Evolutionary conservation across 2,113 vertebrate genomes (phyloP).

Genomic region (Beaufortia kweichowensis): DNA sequence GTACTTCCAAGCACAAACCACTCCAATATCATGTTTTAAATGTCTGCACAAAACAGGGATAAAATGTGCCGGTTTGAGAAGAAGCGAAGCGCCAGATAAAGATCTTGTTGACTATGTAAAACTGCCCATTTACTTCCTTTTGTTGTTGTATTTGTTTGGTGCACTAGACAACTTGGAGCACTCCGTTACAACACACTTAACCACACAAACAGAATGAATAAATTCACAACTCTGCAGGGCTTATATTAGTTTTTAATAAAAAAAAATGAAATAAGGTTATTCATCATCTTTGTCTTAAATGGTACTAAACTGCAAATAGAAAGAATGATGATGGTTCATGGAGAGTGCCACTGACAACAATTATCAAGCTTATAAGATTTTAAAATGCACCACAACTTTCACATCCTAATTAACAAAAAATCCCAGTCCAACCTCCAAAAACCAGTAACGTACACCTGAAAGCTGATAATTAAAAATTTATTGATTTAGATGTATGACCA

Average conservation of each 20-base stretch:
- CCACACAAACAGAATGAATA: not conserved
- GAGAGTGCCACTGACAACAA: too few species aligned
- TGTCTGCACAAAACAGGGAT: not conserved
- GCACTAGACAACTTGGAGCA: constrained; percentile 9
- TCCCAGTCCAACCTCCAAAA: not conserved
- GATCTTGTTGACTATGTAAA: constrained; percentile 27
- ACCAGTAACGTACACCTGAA: constrained; percentile 41
- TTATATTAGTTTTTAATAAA: too few species aligned
- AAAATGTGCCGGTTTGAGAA: constrained; percentile 6
- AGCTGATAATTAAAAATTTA: constrained; percentile 95
- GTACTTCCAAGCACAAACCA: constrained; percentile 53
- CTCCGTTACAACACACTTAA: constrained; percentile 7
- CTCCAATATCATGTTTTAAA: constrained; percentile 16
- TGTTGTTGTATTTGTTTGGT: constrained; percentile 27
- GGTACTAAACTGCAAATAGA: too few species aligned
- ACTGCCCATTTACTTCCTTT: constrained; percentile 10
- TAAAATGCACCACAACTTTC: not conserved
- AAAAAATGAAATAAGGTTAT: too few species aligned
- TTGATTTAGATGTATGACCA: constrained; percentile 91
- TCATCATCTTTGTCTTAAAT: too few species aligned
- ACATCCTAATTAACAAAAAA: too few species aligned
- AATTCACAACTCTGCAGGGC: not conserved
- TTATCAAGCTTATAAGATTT: not conserved
- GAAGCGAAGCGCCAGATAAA: not conserved
- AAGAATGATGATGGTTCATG: too few species aligned